Base-by-base conservation (phyloP, 1,140 invertebrate species). In the Solenopsis fugax region DNA sequence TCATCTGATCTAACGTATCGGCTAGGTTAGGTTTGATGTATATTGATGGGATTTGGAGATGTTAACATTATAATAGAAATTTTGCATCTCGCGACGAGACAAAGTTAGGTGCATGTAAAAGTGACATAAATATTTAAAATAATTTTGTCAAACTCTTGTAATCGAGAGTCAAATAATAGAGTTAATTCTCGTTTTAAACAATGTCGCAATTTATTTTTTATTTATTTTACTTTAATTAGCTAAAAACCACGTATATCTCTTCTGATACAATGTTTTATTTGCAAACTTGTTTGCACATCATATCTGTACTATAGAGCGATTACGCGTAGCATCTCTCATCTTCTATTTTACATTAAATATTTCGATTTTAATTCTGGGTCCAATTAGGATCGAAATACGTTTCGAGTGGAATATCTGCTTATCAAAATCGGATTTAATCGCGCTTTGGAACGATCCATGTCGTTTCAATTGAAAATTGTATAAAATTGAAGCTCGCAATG, bases 391-490 rank as follows among this genome's bases (percentile, higher is more conserved):
- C 54, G 65, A 45, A 72, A 72, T 72, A 58, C 18, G 9, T 48
- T 82, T 58, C 41, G 18, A 72, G 29, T 48, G 37, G 54, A 58
- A 34, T 82, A 71, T 71, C 78, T 82, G 78, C 78, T 72, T 71
- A 82, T 82, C 52, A 58, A 71, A 82, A 82, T 72, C 78, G 52
- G 52, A 82, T 82, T 82, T 71, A 56, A 82, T 82, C 45, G 62
- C 34, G 62, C 67, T 72, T 58, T 58, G 52, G 2, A n/a, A 24
- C 65, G 52, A 80, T 67, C 13, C 48, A 18, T 54, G 29, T 67
- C 48, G 34, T 10, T 69, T 48, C 62, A 67, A 82, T 60, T 48
- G 21, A 82, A 72, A 72, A 72, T 58, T 48, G 4, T 34, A 60
- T 82, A 73, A 82, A 82, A 82, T 82, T 73, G 24, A 60, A 52